A percentile compares a stretch with the other conserved stretches of the same genome.
Evolutionary conservation across 1,140 invertebrate genomes (phyloP).

Genomic region (Rhysida immarginata): DNA sequence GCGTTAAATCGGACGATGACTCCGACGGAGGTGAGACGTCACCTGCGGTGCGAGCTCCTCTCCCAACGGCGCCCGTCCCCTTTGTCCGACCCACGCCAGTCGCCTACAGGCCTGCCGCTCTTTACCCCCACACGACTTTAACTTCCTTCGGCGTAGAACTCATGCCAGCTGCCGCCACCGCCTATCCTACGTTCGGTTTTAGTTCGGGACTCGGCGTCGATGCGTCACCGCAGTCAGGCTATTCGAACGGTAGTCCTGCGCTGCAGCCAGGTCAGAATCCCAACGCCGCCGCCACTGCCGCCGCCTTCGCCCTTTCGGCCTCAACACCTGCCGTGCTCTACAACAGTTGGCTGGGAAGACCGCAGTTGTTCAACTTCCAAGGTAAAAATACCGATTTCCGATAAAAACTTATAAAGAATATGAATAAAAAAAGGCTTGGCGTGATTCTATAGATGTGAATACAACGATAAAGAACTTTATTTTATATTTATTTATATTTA

Average conservation of each 20-base stretch:
- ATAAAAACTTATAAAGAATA: too few relatives aligned
- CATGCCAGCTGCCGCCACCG: not conserved
- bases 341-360: not conserved
- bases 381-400: too few relatives aligned
- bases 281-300: too few relatives aligned
- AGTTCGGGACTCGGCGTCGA: not conserved
- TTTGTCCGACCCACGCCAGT: not conserved
- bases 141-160: not conserved
- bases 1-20: not conserved
- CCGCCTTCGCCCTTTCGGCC: not conserved
- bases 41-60: not conserved
- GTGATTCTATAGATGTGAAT: too few relatives aligned
- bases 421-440: too few relatives aligned
- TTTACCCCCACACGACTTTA: not conserved
- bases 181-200: not conserved
- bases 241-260: not conserved
- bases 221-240: too few relatives aligned
- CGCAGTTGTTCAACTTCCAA: not conserved
- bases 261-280: not conserved
- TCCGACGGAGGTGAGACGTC: not conserved
- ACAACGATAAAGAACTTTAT: too few relatives aligned
- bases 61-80: too few relatives aligned
- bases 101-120: not conserved
- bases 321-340: not conserved
- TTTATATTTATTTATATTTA: too few relatives aligned